Percentiles rank a stretch among this genome's conserved stretches.
Conservation (phyloP, 2,888 invertebrate genomes). For the Protodeltote pygarga region DNA sequence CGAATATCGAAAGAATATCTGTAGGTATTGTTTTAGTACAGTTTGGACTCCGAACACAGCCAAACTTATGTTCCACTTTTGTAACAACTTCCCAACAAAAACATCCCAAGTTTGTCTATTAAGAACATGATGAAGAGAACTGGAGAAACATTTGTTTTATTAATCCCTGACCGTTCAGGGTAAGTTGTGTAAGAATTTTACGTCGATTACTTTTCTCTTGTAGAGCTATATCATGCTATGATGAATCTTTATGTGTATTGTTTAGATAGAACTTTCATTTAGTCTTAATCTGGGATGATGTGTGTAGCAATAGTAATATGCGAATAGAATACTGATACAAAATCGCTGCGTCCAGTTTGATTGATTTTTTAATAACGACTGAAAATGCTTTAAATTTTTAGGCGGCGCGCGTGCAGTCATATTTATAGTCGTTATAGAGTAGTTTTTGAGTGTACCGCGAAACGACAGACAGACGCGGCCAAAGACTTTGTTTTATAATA, state of each 20-base stretch:
- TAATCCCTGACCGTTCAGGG: slow-evolving; percentile 32
- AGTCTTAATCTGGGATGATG: too few relatives aligned
- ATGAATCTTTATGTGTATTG: slow-evolving; percentile 1
- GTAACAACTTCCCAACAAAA: slow-evolving; percentile 41
- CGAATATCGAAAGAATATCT: slow-evolving; percentile 28
- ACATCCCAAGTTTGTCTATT: slow-evolving; percentile 48
- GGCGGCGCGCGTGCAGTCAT: too few relatives aligned
- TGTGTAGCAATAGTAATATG: too few relatives aligned
- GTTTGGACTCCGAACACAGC: slow-evolving; percentile 33
- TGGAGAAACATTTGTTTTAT: slow-evolving; percentile 41
- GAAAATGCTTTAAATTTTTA: too few relatives aligned
- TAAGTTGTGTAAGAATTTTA: slow-evolving; percentile 29
- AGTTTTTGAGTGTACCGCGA: too few relatives aligned
- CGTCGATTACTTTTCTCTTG: slow-evolving; percentile 28
- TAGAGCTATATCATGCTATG: slow-evolving; percentile 4
- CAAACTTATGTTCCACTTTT: slow-evolving; percentile 42
- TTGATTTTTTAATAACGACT: too few relatives aligned
- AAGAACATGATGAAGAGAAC: slow-evolving; percentile 40
- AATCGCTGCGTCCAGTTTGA: too few relatives aligned
- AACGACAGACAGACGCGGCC: too few relatives aligned
- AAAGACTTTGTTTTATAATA: too few relatives aligned
- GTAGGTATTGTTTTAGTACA: slow-evolving; percentile 29
- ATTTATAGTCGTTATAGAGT: too few relatives aligned
- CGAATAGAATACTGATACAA: too few relatives aligned
- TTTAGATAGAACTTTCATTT: too few relatives aligned